Conservation (phyloP, 2,888 invertebrate species). For the Bombylius discolor region DNA sequence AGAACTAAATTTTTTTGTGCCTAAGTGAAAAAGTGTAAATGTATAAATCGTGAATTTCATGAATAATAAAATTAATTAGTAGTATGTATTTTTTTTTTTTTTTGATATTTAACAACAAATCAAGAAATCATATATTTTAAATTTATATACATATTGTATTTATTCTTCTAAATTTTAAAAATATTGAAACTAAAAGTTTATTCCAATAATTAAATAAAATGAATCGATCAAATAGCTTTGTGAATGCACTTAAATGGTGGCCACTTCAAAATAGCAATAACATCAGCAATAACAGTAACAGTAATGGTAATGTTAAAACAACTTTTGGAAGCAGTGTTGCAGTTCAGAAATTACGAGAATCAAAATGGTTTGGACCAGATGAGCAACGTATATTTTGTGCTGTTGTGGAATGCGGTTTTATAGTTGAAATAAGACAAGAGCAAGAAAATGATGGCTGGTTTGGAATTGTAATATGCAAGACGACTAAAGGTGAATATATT, state of each 20-base stretch:
- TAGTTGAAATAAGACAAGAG: conserved; percentile 48
- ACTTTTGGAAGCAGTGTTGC: conserved; percentile 52
- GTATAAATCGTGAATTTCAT: no score
- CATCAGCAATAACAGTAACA: conserved; percentile 15
- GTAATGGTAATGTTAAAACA: conserved; percentile 38
- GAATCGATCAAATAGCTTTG: conserved; percentile 36
- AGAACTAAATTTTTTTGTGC: no score
- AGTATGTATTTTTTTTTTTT: no score
- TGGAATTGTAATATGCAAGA: conserved; percentile 57
- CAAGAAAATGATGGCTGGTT: conserved; percentile 35
- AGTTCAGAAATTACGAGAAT: conserved; percentile 56
- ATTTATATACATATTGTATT: no score
- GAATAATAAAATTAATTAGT: no score
- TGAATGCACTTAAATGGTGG: conserved; percentile 35
- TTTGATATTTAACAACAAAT: no score
- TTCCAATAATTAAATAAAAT: conserved; percentile 16
- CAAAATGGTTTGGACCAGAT: conserved; percentile 61
- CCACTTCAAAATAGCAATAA: conserved; percentile 22
- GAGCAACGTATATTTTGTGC: conserved; percentile 58
- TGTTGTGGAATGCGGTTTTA: conserved; percentile 58
- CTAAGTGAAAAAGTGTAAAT: no score
- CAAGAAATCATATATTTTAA: no score
- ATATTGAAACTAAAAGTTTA: no score
- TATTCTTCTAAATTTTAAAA: no score
- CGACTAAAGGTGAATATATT: conserved; percentile 46